Conservation (phyloP, 2,888 invertebrate genomes). For the Pheosia gnoma region DNA sequence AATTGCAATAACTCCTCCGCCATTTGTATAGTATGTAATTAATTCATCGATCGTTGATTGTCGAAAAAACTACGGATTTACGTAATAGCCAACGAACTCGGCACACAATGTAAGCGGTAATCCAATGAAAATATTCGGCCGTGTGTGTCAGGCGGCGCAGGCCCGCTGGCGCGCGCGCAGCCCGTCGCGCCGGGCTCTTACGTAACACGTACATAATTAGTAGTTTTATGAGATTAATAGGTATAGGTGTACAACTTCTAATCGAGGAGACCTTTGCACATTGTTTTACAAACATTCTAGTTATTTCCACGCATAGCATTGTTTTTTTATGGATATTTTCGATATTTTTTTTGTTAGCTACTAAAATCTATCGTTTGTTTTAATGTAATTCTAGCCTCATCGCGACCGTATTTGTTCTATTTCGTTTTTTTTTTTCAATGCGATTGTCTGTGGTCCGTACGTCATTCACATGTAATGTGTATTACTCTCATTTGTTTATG, state of each 20-base stretch:
- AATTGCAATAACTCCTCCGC: no score
- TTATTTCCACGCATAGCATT: constrained; percentile 8
- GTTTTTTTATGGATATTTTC: constrained; percentile 17
- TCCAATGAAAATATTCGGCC: constrained; percentile 52
- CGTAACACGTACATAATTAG: constrained; percentile 45
- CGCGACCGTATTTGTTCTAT: constrained; percentile 49
- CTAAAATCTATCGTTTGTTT: constrained; percentile 7
- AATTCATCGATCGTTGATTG: constrained; percentile 4
- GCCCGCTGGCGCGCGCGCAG: constrained; percentile 7
- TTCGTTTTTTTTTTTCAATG: constrained; percentile 48
- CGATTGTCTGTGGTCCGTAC: constrained; percentile 32
- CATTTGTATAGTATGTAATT: background rate
- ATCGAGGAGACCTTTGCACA: constrained; percentile 31
- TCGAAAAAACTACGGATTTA: constrained; percentile 32
- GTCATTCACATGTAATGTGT: constrained; percentile 33
- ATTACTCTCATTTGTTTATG: constrained; percentile 29
- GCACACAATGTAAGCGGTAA: constrained; percentile 51
- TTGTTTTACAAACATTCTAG: constrained; percentile 16
- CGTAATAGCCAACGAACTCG: constrained; percentile 34
- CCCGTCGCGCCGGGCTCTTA: constrained; percentile 24
- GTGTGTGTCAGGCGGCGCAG: constrained; percentile 24
- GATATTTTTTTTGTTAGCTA: background rate
- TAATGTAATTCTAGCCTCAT: constrained; percentile 29
- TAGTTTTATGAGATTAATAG: constrained; percentile 46
- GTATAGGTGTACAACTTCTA: constrained; percentile 10